These are phyloP conservation scores for Aselliscus stoliczkanus DNA, from an alignment of 2,797 vertebrate species.

Conservation along the genomic window DNA sequence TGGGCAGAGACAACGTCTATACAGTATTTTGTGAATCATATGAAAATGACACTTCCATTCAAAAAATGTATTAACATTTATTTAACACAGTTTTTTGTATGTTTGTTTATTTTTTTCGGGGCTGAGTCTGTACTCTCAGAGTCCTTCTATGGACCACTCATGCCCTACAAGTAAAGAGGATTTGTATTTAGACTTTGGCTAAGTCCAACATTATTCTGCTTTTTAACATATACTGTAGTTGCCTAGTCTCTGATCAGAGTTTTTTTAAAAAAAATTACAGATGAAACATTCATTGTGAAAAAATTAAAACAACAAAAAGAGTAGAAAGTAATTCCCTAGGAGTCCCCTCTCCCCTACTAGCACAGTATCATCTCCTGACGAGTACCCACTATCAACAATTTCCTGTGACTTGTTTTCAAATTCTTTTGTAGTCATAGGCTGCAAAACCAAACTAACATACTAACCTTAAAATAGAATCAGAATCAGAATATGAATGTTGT, in stretches of 20 bases:
- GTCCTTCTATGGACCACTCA: neutral
- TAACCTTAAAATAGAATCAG: neutral
- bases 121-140: neutral
- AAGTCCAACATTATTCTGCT: neutral
- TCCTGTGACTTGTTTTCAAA: neutral
- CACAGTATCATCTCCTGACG: neutral
- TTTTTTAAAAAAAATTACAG: neutral
- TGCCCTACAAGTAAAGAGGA: neutral
- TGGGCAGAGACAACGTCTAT: neutral
- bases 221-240: neutral
- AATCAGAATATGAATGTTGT: neutral
- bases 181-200: neutral
- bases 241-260: neutral
- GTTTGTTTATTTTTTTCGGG: neutral
- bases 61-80: neutral
- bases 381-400: neutral
- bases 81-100: neutral
- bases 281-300: neutral
- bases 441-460: neutral
- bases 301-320: neutral
- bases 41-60: neutral
- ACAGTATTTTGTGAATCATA: neutral
- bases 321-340: neutral
- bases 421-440: neutral
- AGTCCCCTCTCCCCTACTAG: neutral